phyloP scores from a whole-genome alignment of 1,140 invertebrate genomes.

The Drosophila truncata region DNA sequence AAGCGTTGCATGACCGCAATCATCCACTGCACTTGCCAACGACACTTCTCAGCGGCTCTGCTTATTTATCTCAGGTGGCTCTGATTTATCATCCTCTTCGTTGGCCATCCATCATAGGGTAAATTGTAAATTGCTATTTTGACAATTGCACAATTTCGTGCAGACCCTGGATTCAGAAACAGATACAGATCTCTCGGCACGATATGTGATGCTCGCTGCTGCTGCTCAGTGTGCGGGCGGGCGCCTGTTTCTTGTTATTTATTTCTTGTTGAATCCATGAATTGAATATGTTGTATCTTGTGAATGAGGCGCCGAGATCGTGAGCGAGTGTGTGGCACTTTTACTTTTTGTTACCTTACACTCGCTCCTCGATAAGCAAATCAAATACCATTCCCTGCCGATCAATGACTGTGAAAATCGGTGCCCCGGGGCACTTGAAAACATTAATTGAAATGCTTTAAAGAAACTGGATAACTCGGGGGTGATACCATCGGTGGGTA shows the following conservation, averaged over 20 bases:
- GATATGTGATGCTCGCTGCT: conserved; percentile 18
- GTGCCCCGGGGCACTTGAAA: conserved; percentile 25
- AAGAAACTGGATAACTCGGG: conserved; percentile 15
- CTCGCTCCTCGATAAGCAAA: conserved; percentile 34
- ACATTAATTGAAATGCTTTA: conserved; percentile 34
- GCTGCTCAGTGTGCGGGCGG: conserved; percentile 42
- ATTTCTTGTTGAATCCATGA: conserved; percentile 64
- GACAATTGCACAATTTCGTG: conserved; percentile 82
- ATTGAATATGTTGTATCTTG: conserved; percentile 62
- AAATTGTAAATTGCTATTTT: conserved; percentile 76
- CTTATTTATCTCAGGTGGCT: conserved; percentile 45
- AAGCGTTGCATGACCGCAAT: conserved; percentile 56
- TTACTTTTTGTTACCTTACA: conserved; percentile 67
- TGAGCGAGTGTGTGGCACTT: conserved; percentile 62
- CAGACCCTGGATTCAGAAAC: conserved; percentile 63
- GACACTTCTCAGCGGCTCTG: conserved; percentile 46
- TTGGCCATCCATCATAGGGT: conserved; percentile 47
- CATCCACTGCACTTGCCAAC: conserved; percentile 54
- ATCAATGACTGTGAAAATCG: conserved; percentile 50
- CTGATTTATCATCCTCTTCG: conserved; percentile 30
- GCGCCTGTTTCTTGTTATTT: conserved; percentile 35
- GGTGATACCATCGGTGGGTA: background rate
- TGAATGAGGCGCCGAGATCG: conserved; percentile 72
- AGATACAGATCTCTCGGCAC: conserved; percentile 74
- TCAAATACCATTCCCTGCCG: conserved; percentile 21